Base-by-base conservation (phyloP, 1,140 invertebrate species). In the Scaptomyza hsui region DNA sequence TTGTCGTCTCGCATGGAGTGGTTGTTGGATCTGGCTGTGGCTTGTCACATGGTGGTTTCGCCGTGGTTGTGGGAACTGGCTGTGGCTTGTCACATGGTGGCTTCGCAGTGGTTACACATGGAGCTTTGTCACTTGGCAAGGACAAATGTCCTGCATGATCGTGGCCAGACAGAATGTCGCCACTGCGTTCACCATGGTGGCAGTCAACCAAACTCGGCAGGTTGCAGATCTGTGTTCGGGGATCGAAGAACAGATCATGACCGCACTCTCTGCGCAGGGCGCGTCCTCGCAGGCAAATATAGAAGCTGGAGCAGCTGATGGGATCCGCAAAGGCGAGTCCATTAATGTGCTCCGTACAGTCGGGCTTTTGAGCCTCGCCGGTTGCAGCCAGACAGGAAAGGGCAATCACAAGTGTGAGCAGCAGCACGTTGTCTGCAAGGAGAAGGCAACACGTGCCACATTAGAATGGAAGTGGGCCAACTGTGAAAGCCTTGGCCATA, bases 261-360 rank as follows among this genome's bases (percentile, higher is more conserved):
- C 32, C 32, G 24, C 78, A 81, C 18, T 81, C 68, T 29, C 64
- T 63, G 13, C 78, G 44, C 1, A 81, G 35, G 6, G 78, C 69
- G 15, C 61, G 44, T 6, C 78, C 78, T 4, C 78, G 73, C n/a
- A 73, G 55, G 48, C 78, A 81, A 2, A 81, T 51, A 49, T 70
- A 77, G 32, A 73, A 81, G 41, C 78, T 62, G 15, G 78, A 77
- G 35, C 78, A 81, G 29, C 78, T 81, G 0, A 37, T 13, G 3
- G 77, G 78, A 47, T 81, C 78, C 6, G 78, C 53, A 42, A 81
- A 67, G 12, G 73, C 60, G 10, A 81, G 45, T 2, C 70, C 78
- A 56, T 70, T 81, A 16, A 52, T 42, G 3, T 71, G 64, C 0
- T 76, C 73, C 29, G 56, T 24, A 26, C 78, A 81, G 4, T 67